phyloP scores from a whole-genome alignment of 2,888 invertebrate species.

The Isotomurus palustris region DNA sequence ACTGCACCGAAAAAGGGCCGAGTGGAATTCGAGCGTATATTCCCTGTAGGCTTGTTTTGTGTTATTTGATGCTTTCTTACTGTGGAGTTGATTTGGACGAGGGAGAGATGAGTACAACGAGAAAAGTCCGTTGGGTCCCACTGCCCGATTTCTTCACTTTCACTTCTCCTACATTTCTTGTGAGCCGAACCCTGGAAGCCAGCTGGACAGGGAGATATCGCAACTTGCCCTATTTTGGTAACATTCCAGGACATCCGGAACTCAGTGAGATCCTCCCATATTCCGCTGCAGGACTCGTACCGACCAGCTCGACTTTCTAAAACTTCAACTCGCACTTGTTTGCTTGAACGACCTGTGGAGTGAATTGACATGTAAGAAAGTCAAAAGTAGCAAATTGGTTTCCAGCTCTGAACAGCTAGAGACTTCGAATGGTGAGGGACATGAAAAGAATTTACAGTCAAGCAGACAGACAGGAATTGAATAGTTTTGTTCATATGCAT shows the following conservation, averaged over 20 bases:
- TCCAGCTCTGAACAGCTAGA: too few species aligned
- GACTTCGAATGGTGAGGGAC: too few species aligned
- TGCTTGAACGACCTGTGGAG: background rate
- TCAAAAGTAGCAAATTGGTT: background rate
- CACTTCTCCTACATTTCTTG: background rate
- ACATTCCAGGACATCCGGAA: background rate
- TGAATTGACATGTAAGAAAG: background rate
- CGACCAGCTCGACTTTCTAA: background rate
- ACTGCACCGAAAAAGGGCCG: too few species aligned
- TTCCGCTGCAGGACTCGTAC: background rate
- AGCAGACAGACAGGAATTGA: too few species aligned
- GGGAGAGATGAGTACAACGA: background rate
- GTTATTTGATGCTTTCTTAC: background rate
- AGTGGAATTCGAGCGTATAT: too few species aligned
- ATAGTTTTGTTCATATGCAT: too few species aligned
- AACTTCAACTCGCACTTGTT: background rate
- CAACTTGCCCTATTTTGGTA: background rate
- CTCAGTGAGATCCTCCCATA: background rate
- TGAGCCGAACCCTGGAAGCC: background rate
- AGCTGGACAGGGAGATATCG: background rate
- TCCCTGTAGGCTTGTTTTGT: background rate
- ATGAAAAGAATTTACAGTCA: too few species aligned
- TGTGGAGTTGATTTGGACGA: background rate
- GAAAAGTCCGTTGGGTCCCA: conserved; percentile 5
- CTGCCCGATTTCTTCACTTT: background rate